Base-by-base conservation (phyloP, 2,888 invertebrate species). In the Caenorhabditis virilis region DNA sequence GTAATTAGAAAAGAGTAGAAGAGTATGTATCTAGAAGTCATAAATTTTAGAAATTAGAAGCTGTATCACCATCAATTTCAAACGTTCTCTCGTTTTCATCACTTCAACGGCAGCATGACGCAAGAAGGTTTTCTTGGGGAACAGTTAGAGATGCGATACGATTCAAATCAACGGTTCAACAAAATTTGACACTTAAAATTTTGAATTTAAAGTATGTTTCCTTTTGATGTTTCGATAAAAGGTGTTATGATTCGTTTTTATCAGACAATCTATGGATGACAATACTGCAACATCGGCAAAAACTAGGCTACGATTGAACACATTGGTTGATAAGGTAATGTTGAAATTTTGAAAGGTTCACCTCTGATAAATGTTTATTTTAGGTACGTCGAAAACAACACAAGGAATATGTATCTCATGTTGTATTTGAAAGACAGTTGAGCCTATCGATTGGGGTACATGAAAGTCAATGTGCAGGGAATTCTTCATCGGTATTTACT, bases 91-190 rank as follows among this genome's bases (percentile, higher is more conserved):
- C 61, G 1, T 72, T 72, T 33, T 55, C 72, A 1, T 50, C 51
- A 5, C 51, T 72, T 7, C 72, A 72, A 50, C 53, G 60, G 2
- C 55, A 59, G 36, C 58, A 67, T 45, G 72, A 73, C 50, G 65
- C 69, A 1, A 18, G 72, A n/a, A 27, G 72, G 15, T 73, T 73
- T 30, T 73, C 72, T 4, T 73, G 72, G 72, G 69, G 72, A 15
- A 67, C 67, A 6, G 72, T 73, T 11, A 41, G 67, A 20, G 72
- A 73, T 46, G 72, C 72, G 2, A 73, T 73, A 26, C 62, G 69
- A 22, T 69, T 69, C 60, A 64, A 65, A 47, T 58, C 67, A 15
- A 39, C 59, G 18, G 54, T 58, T 33, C 63, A 65, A 36, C 49
- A 55, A 1, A 62, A 57, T 18, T 26, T 72, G 27, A 62, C 64